Evolutionary conservation across 1,140 invertebrate genomes (phyloP), one percentile per base, ranked within the genome.

Genomic region (Zaprionus inermis): DNA sequence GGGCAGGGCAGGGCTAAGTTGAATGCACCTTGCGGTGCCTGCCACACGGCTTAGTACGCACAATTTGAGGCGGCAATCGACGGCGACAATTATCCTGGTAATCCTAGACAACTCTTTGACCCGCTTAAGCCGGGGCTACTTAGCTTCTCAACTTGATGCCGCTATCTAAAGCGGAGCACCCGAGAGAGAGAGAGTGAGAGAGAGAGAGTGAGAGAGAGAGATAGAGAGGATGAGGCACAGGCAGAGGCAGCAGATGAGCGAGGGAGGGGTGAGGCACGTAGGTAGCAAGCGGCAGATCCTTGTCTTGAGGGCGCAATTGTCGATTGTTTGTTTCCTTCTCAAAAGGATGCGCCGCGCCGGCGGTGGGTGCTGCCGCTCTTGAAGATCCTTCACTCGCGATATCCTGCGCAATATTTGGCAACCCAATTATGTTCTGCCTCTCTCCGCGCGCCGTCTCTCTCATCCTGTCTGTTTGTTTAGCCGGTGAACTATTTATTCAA

Each of bases 351-450:
- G 72, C 72, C 66, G 28, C 22, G 72, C 72, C 66, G 24, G 24
- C 24, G 24, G 67, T 75, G 69, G 61, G 61, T 76, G 73, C 68
- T 30, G 49, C 22, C 30, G 12, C 11, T 18, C 56, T 34, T 28
- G 24, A 28, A 28, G 67, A 52, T 55, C 36, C 36, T 61, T 65
- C 14, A 56, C 24, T 38, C 32, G 56, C 34, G 34, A 44, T 59
- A 54, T 66, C 59, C 72, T 79, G 83, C 83, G 77, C 55, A 89
- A 88, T 89, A 89, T 88, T 83, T 68, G 84, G 84, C 76, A 88
- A 88, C 70, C 83, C 83, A 88, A 88, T 88, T 88, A 89, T 34
- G n/a, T 9, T n/a, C 38, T 16, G 9, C 7, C 38, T n/a, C 38
- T 41, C 38, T 41, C 6, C 6, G 14, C n/a, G n/a, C n/a, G 6